Evolutionary conservation across 2,888 invertebrate genomes (phyloP).

Genomic region (Acanthosepion lycidas): DNA sequence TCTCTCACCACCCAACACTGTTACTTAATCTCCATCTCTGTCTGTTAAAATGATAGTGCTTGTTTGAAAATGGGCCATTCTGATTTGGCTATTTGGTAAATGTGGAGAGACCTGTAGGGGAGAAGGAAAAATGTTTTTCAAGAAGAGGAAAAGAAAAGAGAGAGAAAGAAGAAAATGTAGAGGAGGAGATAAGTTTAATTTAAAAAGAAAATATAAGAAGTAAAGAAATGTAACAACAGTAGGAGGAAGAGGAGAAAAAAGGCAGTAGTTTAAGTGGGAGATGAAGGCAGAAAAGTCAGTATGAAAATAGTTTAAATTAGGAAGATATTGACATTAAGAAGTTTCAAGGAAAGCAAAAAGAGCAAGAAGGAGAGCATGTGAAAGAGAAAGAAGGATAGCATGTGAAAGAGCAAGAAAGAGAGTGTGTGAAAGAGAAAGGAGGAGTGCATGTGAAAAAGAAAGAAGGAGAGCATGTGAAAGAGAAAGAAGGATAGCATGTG

Average conservation of each 20-base stretch:
- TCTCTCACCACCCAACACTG: neutral
- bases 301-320: neutral
- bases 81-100: neutral
- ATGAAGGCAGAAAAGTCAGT: neutral
- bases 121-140: neutral
- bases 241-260: neutral
- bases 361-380: no score
- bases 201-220: no score
- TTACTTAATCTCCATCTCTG: neutral
- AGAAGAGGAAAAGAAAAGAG: neutral
- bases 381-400: no score
- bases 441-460: no score
- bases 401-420: no score
- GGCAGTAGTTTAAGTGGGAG: neutral
- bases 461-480: no score
- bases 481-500: no score
- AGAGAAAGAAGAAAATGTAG: neutral
- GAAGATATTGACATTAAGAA: neutral
- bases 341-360: neutral
- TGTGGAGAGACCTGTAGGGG: neutral
- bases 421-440: no score
- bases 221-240: neutral
- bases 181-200: neutral
- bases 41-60: constrained; percentile 21
- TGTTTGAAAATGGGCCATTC: constrained; percentile 18